Percentiles rank a stretch among this genome's conserved stretches.
phyloP scores from a whole-genome alignment of 2,797 vertebrate genomes.

The Coreius guichenoti region DNA sequence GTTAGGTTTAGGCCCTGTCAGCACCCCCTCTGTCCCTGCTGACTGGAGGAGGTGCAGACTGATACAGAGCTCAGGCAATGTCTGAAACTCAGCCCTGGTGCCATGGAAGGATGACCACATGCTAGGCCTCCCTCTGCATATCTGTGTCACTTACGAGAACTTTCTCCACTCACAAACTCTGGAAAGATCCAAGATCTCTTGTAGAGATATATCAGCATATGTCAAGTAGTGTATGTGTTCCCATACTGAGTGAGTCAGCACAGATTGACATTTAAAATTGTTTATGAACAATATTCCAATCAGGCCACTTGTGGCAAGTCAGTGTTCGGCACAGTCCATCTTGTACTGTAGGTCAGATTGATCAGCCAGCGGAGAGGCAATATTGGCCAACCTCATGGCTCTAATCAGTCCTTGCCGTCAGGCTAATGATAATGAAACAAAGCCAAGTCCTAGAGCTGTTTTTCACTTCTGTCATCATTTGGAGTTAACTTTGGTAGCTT shows the following conservation, averaged over 20 bases:
- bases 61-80: no score
- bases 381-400: slow-evolving; percentile 33
- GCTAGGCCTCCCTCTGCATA: no score
- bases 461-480: not conserved
- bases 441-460: not conserved
- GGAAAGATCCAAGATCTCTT: not conserved
- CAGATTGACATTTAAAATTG: slow-evolving; percentile 4
- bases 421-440: slow-evolving; percentile 25
- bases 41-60: no score
- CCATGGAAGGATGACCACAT: no score
- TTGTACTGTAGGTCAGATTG: not conserved
- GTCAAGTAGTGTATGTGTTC: not conserved
- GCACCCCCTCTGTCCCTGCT: no score
- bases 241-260: not conserved
- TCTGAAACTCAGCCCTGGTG: no score
- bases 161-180: not conserved
- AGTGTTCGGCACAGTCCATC: not conserved
- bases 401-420: slow-evolving; percentile 21
- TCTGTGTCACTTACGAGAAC: not conserved
- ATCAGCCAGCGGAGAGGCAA: not conserved
- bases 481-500: not conserved
- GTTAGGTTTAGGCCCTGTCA: no score
- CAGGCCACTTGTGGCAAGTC: slow-evolving; percentile 10
- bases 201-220: not conserved
- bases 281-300: slow-evolving; percentile 7